Evolutionary conservation across 2,113 vertebrate species (phyloP).

Genomic region (Scolopax mira): DNA sequence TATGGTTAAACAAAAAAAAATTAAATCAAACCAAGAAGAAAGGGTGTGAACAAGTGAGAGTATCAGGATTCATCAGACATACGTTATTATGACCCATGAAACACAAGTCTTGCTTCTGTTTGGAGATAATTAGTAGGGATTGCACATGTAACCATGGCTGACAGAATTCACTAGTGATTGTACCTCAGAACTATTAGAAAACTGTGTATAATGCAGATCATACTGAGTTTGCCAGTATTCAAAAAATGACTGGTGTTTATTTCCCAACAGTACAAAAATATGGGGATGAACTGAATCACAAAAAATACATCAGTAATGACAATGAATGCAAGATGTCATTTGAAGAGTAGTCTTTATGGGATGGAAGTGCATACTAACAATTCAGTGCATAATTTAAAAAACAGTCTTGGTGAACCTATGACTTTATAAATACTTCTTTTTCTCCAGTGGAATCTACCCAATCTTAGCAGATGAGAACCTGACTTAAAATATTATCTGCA

Average conservation of each 20-base stretch:
- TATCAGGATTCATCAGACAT: neutral
- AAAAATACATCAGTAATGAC: neutral
- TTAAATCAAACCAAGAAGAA: neutral
- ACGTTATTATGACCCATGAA: neutral
- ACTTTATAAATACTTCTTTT: neutral
- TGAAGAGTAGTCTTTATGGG: neutral
- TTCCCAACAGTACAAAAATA: neutral
- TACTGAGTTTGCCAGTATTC: neutral
- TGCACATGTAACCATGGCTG: neutral
- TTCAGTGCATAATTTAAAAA: neutral
- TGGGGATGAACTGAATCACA: neutral
- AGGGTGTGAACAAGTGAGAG: rapidly evolving
- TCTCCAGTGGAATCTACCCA: neutral
- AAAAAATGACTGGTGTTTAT: neutral
- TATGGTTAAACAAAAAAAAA: neutral
- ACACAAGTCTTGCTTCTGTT: neutral
- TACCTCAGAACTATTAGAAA: neutral
- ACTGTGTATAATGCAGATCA: neutral
- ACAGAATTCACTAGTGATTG: neutral
- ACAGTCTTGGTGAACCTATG: neutral
- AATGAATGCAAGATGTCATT: neutral
- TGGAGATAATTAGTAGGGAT: neutral
- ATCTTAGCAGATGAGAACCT: neutral
- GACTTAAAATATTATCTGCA: neutral
- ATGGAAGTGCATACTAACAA: neutral